phyloP scores from a whole-genome alignment of 2,888 invertebrate species.

The Campoletis raptor region DNA sequence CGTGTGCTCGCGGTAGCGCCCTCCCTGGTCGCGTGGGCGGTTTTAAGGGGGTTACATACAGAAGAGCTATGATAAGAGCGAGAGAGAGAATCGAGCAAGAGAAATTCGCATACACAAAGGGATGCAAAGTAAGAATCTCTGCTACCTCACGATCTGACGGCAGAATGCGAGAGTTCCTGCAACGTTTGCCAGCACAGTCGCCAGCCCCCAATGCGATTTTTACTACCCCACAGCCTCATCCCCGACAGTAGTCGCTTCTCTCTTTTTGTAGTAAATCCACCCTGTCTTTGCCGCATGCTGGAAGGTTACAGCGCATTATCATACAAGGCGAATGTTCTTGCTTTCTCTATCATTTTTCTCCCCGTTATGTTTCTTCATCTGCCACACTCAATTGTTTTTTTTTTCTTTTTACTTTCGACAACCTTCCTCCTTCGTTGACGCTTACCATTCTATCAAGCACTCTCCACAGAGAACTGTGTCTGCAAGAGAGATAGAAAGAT shows the following conservation, averaged over 20 bases:
- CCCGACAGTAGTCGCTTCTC: conserved; percentile 50
- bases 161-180: conserved; percentile 24
- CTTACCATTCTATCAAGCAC: conserved; percentile 55
- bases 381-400: conserved; percentile 61
- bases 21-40: conserved; percentile 44
- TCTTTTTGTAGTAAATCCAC: conserved; percentile 76
- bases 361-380: conserved; percentile 34
- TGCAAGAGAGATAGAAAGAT: not conserved
- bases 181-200: conserved; percentile 48
- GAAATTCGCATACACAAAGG: conserved; percentile 81
- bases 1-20: conserved; percentile 41
- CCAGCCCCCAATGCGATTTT: conserved; percentile 63
- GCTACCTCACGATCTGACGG: conserved; percentile 63
- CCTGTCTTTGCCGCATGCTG: conserved; percentile 53
- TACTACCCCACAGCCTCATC: conserved; percentile 63
- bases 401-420: conserved; percentile 19
- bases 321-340: conserved; percentile 80
- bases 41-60: conserved; percentile 44
- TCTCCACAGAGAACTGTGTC: conserved; percentile 23
- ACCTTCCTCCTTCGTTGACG: conserved; percentile 1
- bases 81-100: conserved; percentile 76
- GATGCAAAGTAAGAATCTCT: conserved; percentile 84
- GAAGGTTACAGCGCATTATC: conserved; percentile 82
- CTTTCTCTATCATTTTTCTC: conserved; percentile 71
- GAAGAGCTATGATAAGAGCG: conserved; percentile 40